Conservation (phyloP, 2,797 vertebrate species). For the Merluccius polli region DNA sequence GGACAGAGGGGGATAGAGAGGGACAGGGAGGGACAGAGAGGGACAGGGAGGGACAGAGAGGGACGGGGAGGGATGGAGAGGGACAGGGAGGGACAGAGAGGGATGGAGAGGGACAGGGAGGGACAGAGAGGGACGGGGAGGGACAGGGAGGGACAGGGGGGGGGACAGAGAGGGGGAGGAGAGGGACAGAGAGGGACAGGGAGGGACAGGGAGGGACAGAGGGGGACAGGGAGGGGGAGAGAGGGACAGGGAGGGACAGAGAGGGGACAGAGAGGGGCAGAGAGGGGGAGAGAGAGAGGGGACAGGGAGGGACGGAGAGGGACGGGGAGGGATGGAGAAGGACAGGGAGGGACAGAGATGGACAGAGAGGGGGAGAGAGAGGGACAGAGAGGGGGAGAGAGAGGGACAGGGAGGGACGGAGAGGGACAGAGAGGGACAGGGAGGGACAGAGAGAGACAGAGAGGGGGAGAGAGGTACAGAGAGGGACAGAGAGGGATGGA, state of each 20-base stretch:
- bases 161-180: constrained; percentile 44
- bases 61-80: no score
- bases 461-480: no score
- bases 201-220: no score
- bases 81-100: constrained; percentile 47
- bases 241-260: constrained; percentile 44
- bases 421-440: constrained; percentile 44
- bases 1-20: no score
- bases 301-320: constrained; percentile 43
- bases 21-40: constrained; percentile 47
- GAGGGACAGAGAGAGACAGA: constrained; percentile 43
- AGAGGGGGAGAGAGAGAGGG: constrained; percentile 45
- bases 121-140: constrained; percentile 43
- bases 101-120: no score
- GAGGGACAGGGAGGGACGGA: constrained; percentile 43
- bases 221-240: constrained; percentile 62
- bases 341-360: constrained; percentile 49
- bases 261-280: no score
- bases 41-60: constrained; percentile 44
- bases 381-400: constrained; percentile 38
- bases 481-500: constrained; percentile 43
- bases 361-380: constrained; percentile 77
- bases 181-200: constrained; percentile 43
- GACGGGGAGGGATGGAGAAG: no score
- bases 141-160: constrained; percentile 39